Conservation (phyloP, 1,140 invertebrate genomes). For the Ips typographus region DNA sequence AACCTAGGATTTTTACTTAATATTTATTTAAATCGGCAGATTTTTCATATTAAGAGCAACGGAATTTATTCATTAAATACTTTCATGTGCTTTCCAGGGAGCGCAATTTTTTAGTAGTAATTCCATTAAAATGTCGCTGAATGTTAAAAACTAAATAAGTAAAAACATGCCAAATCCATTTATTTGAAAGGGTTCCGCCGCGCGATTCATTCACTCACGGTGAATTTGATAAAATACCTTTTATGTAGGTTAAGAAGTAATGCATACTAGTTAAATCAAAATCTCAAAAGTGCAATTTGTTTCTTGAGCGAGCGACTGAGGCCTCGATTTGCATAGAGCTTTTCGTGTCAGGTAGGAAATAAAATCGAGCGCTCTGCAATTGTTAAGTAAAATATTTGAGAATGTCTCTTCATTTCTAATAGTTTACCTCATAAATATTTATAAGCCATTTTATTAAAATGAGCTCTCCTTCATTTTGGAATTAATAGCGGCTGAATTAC, state of each 20-base stretch:
- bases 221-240: conserved; percentile 27
- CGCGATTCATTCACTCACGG: background rate
- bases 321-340: conserved; percentile 31
- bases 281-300: conserved; percentile 35
- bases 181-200: conserved; percentile 15
- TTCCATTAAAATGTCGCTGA: conserved; percentile 27
- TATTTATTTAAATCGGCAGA: conserved; percentile 17
- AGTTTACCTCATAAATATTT: conserved; percentile 33
- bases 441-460: conserved; percentile 32
- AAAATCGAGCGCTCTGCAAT: conserved; percentile 26
- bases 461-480: conserved; percentile 9
- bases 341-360: conserved; percentile 32
- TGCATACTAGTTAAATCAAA: conserved; percentile 30
- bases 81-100: conserved; percentile 7
- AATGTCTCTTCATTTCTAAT: conserved; percentile 31
- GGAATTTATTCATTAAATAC: conserved; percentile 14
- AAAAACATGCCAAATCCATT: conserved; percentile 31
- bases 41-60: conserved; percentile 8
- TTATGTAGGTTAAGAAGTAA: conserved; percentile 30
- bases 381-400: conserved; percentile 32
- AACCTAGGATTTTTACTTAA: background rate
- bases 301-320: conserved; percentile 20
- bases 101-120: conserved; percentile 19
- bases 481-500: conserved; percentile 28
- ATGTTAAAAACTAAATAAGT: conserved; percentile 29